Evolutionary conservation across 53 echinoderm and acorn worm species (phyloP).

Genomic region (Patiria pectinifera): DNA sequence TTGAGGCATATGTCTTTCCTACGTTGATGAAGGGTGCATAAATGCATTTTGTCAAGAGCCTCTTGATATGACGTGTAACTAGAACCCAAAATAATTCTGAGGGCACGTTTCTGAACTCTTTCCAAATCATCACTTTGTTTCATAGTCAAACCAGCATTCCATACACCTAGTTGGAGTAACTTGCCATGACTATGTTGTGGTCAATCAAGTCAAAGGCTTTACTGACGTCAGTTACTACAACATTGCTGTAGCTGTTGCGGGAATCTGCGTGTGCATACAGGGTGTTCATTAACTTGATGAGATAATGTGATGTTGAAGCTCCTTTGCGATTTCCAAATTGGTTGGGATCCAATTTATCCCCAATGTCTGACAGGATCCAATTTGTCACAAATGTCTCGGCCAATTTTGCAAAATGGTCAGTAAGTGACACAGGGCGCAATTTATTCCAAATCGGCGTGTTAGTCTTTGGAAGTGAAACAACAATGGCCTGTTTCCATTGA

Average conservation of each 20-base stretch:
- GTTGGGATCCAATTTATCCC: slow-evolving; percentile 9
- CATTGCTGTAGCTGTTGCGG: neutral
- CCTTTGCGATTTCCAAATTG: slow-evolving; percentile 50
- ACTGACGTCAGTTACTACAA: slow-evolving; percentile 39
- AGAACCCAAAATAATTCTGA: neutral
- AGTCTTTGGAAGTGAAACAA: slow-evolving; percentile 40
- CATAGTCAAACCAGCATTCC: neutral
- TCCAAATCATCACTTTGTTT: slow-evolving; percentile 6
- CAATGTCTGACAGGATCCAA: slow-evolving; percentile 23
- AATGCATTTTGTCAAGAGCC: neutral
- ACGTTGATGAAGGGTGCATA: too few relatives aligned
- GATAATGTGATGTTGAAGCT: slow-evolving; percentile 19
- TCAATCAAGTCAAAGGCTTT: slow-evolving; percentile 41
- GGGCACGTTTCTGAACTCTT: neutral
- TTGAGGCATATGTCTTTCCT: too few relatives aligned
- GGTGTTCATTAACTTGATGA: slow-evolving; percentile 19
- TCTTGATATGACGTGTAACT: neutral
- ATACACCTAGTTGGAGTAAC: slow-evolving; percentile 14
- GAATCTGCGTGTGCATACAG: neutral
- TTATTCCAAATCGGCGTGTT: neutral
- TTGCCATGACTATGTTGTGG: slow-evolving; percentile 10
- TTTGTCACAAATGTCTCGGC: slow-evolving; percentile 19
- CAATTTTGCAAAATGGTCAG: slow-evolving; percentile 40
- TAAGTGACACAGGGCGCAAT: slow-evolving; percentile 48
- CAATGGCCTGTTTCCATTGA: slow-evolving; percentile 32